phyloP scores from a whole-genome alignment of 2,797 vertebrate species.

The Hoplostethus mediterraneus region DNA sequence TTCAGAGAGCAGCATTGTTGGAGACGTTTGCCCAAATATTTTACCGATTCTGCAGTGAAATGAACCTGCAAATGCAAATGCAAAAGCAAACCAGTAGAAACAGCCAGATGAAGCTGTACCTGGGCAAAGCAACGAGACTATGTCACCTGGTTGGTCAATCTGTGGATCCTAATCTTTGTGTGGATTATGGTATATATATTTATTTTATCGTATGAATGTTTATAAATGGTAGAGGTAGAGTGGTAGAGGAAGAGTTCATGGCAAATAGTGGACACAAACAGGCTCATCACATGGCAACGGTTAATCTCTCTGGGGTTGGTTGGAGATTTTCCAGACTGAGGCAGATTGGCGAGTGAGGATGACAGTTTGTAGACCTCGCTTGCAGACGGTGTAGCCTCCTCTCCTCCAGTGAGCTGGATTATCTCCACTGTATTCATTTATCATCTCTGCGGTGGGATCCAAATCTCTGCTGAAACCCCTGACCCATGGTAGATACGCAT shows the following conservation, averaged over 20 bases:
- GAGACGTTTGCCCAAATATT: too few relatives aligned
- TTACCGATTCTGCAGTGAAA: too few relatives aligned
- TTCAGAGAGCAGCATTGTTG: too few relatives aligned
- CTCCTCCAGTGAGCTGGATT: conserved; percentile 62
- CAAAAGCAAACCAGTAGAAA: too few relatives aligned
- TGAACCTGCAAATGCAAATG: too few relatives aligned
- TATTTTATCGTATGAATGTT: conserved; percentile 1
- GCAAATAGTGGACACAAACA: conserved; percentile 17
- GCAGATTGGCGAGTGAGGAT: conserved; percentile 53
- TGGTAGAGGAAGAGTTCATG: background rate
- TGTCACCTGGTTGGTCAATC: background rate
- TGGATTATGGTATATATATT: conserved; percentile 20
- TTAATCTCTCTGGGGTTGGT: conserved; percentile 57
- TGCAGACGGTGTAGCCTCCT: conserved; percentile 18
- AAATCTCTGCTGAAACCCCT: conserved; percentile 43
- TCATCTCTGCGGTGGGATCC: conserved; percentile 32
- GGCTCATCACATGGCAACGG: conserved; percentile 40
- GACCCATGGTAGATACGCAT: background rate
- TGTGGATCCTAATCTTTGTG: conserved; percentile 10
- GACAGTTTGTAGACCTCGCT: conserved; percentile 42
- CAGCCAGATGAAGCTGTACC: background rate
- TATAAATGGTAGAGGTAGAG: too few relatives aligned
- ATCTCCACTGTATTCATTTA: conserved; percentile 56
- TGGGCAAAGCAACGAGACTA: background rate
- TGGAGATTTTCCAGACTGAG: conserved; percentile 50